Conservation (phyloP, 1,140 invertebrate species). For the Drosophila miranda region DNA sequence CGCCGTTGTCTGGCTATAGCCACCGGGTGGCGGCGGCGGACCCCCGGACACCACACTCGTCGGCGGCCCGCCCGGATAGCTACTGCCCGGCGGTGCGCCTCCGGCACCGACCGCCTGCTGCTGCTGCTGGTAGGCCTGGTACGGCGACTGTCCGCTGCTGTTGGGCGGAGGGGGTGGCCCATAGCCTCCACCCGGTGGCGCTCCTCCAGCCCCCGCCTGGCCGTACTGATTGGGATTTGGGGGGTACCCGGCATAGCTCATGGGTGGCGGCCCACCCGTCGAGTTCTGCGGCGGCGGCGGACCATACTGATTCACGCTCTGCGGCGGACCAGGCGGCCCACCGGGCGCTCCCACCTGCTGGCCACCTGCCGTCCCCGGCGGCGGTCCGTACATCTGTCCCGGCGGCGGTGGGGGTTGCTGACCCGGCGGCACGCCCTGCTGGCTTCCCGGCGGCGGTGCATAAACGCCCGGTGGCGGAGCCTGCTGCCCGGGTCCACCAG, state of each 20-base stretch:
- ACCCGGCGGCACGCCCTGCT: conserved; percentile 61
- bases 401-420: conserved; percentile 68
- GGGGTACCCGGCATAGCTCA: conserved; percentile 73
- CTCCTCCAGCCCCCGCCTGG: conserved; percentile 55
- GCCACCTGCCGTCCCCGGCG: conserved; percentile 72
- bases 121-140: conserved; percentile 70
- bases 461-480: conserved; percentile 67
- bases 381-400: conserved; percentile 76
- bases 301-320: conserved; percentile 77
- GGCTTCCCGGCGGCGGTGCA: conserved; percentile 61
- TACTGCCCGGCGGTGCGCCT: conserved; percentile 58
- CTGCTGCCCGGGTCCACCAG: conserved; percentile 44
- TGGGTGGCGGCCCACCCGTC: conserved; percentile 63
- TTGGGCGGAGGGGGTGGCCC: conserved; percentile 68
- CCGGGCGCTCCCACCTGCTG: conserved; percentile 70
- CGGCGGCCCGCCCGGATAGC: conserved; percentile 54
- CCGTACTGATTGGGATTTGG: conserved; percentile 78
- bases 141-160: conserved; percentile 64
- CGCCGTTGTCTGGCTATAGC: conserved; percentile 66
- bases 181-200: conserved; percentile 73
- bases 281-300: conserved; percentile 76
- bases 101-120: conserved; percentile 24
- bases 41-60: conserved; percentile 49
- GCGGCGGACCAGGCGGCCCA: conserved; percentile 57
- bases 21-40: conserved; percentile 61